Conservation (phyloP, 2,797 vertebrate species). For the Nasua narica region DNA sequence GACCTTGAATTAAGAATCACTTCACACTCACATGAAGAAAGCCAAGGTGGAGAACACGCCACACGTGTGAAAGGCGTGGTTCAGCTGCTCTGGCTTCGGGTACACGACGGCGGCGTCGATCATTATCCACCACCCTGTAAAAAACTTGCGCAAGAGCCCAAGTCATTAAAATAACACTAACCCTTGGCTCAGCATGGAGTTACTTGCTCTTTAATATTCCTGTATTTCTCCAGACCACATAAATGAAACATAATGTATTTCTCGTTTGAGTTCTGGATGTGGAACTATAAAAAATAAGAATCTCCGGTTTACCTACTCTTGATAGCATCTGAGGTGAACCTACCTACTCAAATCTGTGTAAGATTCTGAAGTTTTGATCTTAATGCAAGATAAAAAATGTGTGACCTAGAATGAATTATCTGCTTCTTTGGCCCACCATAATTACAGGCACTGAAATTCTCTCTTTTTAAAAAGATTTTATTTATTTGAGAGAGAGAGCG, state of each 20-base stretch:
- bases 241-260: not conserved
- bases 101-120: constrained; percentile 92
- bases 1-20: not conserved
- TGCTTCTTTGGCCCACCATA: not conserved
- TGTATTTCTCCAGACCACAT: not conserved
- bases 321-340: not conserved
- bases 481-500: too few species aligned
- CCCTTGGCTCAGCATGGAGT: not conserved
- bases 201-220: not conserved
- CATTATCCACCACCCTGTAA: constrained; percentile 96
- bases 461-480: not conserved
- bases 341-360: not conserved
- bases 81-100: constrained; percentile 86
- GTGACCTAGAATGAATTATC: not conserved
- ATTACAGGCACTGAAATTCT: not conserved
- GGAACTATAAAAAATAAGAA: not conserved
- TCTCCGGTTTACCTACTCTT: not conserved
- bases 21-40: constrained; percentile 93
- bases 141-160: constrained; percentile 85
- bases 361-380: not conserved
- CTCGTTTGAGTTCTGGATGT: not conserved
- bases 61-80: constrained; percentile 94
- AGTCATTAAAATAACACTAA: not conserved
- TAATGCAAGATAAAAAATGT: not conserved
- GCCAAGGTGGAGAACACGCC: constrained; percentile 94